Base-by-base conservation (phyloP, 2,113 vertebrate genomes). In the Lophius piscatorius region DNA sequence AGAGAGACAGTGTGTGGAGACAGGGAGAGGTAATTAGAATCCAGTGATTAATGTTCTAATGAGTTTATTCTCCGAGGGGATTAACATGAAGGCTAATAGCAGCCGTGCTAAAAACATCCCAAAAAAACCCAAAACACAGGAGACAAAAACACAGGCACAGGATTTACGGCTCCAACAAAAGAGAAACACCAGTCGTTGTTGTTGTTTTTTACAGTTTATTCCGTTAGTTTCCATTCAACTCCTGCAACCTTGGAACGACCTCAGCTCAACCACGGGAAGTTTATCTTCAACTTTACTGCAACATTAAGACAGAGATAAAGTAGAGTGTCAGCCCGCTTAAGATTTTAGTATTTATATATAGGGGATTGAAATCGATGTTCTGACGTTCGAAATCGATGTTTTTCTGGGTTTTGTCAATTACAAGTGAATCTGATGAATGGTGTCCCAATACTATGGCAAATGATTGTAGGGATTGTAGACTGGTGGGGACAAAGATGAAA, bases 41-140 rank as follows among this genome's bases (percentile, higher is more conserved):
- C 74, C 64, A 84, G 70, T 84, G 82, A 89, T 89, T 88, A 87
- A 87, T 81, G 83, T 89, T 85, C 87, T 89, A 89, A 89, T 89
- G 83, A 89, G 84, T 88, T 85, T 83, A 88, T 89, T 87, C 87
- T 88, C 87, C 21, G 54, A 68, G 84, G 87, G 85, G 87, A 89
- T 89, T 88, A 88, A 59, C 76, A 74, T 52, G 64, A 40, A 63
- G 67, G 72, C 85, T 85, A 85, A 87, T 83, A 87, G 85, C 80
- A 74, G 80, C 83, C 72, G 67, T 74, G 85, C 85, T 79, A 87
- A 88, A 88, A 89, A 82, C 82, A 77, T 85, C 70, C 70, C 63
- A 70, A 81, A 86, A 41, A 87, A 78, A 51, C 46, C 64, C 76
- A 77, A 86, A 83, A 84, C 73, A 84, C 80, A 67, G 18, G 74